These are phyloP conservation scores for Margarornis squamiger DNA, from an alignment of 2,797 vertebrate species.

Conservation along the genomic window DNA sequence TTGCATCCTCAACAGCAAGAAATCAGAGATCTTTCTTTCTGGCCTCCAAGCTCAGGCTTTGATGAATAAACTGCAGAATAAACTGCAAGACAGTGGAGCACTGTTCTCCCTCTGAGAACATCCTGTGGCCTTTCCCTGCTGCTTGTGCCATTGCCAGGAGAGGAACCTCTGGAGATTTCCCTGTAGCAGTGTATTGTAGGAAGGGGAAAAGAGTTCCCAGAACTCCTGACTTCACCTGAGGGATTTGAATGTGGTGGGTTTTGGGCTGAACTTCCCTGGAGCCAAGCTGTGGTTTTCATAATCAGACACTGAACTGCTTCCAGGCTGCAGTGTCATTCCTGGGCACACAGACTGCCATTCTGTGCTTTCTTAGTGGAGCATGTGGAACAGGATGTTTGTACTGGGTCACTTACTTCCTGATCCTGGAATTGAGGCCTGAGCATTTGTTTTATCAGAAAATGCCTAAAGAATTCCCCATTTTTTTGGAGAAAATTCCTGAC, in stretches of 20 bases:
- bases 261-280: background rate
- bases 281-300: background rate
- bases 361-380: background rate
- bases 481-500: background rate
- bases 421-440: background rate
- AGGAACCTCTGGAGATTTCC: slow-evolving; percentile 43
- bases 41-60: slow-evolving; percentile 9
- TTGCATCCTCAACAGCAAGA: background rate
- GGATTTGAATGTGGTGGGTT: background rate
- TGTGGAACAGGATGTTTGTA: slow-evolving; percentile 17
- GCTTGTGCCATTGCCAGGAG: slow-evolving; percentile 1
- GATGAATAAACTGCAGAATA: slow-evolving; percentile 21
- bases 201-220: background rate
- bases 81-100: slow-evolving; percentile 32
- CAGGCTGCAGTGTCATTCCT: background rate
- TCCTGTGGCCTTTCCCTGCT: slow-evolving; percentile 33
- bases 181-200: background rate
- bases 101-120: slow-evolving; percentile 58
- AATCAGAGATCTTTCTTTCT: slow-evolving; percentile 29
- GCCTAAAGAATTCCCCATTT: background rate
- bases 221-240: slow-evolving; percentile 11
- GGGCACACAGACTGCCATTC: background rate
- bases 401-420: background rate
- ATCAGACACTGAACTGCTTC: background rate
- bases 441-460: background rate